Evolutionary conservation across 2,113 vertebrate species (phyloP).

Genomic region (Tretioscincus oriximinensis): DNA sequence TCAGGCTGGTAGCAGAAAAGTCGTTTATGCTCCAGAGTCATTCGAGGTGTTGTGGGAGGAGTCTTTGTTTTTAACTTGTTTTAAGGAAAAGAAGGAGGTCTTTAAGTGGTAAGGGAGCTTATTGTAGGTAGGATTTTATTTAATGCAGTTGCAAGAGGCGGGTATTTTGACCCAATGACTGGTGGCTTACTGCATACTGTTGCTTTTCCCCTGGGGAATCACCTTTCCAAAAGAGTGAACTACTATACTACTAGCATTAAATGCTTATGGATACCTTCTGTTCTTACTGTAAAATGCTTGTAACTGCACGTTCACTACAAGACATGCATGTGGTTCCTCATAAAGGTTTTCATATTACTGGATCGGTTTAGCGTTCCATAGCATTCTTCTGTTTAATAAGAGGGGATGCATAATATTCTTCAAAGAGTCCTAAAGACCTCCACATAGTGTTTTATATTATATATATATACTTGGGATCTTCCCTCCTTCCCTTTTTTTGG

Average conservation of each 20-base stretch:
- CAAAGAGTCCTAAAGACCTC: constrained; percentile 63
- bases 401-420: constrained; percentile 69
- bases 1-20: constrained; percentile 49
- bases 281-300: constrained; percentile 67
- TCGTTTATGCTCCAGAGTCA: constrained; percentile 44
- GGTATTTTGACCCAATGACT: constrained; percentile 34
- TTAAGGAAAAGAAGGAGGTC: constrained; percentile 12
- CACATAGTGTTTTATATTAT: constrained; percentile 54
- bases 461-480: constrained; percentile 32
- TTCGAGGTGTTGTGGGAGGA: neutral
- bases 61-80: neutral
- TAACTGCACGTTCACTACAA: constrained; percentile 57
- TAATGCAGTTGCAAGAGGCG: constrained; percentile 42
- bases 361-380: constrained; percentile 55
- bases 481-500: neutral
- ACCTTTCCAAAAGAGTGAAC: constrained; percentile 49
- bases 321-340: constrained; percentile 59
- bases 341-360: constrained; percentile 66
- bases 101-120: constrained; percentile 42
- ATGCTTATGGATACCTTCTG: constrained; percentile 59
- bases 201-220: constrained; percentile 54
- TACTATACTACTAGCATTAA: constrained; percentile 42
- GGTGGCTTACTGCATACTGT: constrained; percentile 3
- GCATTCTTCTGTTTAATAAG: constrained; percentile 75
- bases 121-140: constrained; percentile 40